Conservation (phyloP, 2,888 invertebrate species). For the Coenonympha glycerion region DNA sequence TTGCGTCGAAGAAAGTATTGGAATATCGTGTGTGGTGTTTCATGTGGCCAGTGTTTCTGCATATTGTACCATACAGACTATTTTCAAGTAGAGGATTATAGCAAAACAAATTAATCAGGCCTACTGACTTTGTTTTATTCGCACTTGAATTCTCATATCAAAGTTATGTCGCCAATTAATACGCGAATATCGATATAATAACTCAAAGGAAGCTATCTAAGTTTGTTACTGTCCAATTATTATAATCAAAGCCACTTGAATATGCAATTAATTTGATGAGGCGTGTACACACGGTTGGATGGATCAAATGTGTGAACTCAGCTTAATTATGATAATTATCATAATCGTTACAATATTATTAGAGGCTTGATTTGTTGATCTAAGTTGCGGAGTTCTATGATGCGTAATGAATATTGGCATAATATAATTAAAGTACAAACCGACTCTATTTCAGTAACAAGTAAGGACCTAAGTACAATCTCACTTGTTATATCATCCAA, state of each 20-base stretch:
- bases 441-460: no score
- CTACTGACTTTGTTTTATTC: no score
- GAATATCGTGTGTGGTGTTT: no score
- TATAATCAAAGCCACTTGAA: conserved; percentile 27
- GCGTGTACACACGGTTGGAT: conserved; percentile 6
- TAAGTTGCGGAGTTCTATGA: background rate
- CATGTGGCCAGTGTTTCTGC: no score
- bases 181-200: conserved; percentile 24
- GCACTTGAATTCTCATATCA: background rate
- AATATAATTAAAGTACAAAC: background rate
- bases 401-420: background rate
- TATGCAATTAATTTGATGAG: conserved; percentile 6
- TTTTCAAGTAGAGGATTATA: no score
- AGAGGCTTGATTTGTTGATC: background rate
- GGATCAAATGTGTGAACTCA: background rate
- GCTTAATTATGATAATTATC: background rate
- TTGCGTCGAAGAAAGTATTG: no score
- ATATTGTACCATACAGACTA: no score
- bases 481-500: no score
- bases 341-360: background rate
- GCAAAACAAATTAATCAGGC: no score
- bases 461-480: no score
- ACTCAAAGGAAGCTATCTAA: conserved; percentile 38
- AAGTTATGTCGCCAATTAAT: background rate
- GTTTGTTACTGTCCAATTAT: conserved; percentile 40